These are phyloP conservation scores for Rhabdomys dilectus DNA, from an alignment of 2,113 vertebrate species.

Conservation along the genomic window DNA sequence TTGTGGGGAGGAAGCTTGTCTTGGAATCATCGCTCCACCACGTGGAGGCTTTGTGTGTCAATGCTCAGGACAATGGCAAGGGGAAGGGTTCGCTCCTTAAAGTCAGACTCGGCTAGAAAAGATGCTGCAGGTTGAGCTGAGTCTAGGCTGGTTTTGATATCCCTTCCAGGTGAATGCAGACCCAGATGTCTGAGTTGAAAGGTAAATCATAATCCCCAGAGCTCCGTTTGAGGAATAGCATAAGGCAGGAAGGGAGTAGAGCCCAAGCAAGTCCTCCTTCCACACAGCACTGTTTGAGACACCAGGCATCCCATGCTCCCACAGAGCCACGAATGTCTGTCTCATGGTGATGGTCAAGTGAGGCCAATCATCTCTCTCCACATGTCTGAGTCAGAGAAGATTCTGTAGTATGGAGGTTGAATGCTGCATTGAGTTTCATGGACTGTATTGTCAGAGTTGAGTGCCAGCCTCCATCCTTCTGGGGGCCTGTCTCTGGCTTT, in stretches of 20 bases:
- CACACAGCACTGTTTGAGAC: neutral
- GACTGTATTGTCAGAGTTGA: neutral
- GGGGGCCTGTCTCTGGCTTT: neutral
- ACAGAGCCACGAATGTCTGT: neutral
- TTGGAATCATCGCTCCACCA: conserved; percentile 75
- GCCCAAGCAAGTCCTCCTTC: neutral
- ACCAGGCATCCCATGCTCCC: neutral
- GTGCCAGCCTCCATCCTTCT: neutral
- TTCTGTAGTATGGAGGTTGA: neutral
- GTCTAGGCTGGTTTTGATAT: neutral
- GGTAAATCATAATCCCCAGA: neutral
- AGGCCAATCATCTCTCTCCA: neutral
- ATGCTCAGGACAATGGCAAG: conserved; percentile 59
- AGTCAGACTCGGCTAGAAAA: neutral
- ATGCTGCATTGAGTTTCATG: neutral
- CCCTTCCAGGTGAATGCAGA: neutral
- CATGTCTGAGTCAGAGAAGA: neutral
- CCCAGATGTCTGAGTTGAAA: neutral
- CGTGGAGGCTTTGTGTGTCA: conserved; percentile 71
- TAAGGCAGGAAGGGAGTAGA: neutral
- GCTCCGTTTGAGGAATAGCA: neutral
- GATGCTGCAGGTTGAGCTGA: neutral
- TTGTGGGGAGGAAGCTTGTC: conserved; percentile 82
- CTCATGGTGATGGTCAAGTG: no score
- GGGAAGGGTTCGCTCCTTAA: conserved; percentile 71